Base-by-base conservation (phyloP, 2,797 vertebrate genomes). In the Sarcoramphus papa region DNA sequence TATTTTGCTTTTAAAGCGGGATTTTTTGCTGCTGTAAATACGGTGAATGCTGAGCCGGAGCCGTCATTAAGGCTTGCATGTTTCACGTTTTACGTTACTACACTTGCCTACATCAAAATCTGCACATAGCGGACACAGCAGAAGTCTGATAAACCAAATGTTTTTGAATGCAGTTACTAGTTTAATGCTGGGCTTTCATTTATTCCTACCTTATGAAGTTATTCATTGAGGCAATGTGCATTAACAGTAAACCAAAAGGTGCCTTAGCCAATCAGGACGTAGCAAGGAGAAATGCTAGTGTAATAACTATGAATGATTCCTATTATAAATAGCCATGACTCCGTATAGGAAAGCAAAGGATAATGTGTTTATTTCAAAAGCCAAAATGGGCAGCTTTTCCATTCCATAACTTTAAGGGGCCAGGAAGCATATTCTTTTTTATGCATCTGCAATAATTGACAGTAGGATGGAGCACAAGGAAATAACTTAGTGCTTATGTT, bases 11-110 rank as follows among this genome's bases (percentile, higher is more conserved):
- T 93, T 72, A 54, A 88, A 95, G 59, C 25, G 50, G 35, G 37
- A 62, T 21, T 82, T 87, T 93, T 82, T 88, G 28, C 88, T 88
- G 81, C 53, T 90, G 91, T 95, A 96, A 92, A 96, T 85, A 90
- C 1, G 5, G 81, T 31, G 72, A 85, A 43, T 63, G 83, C 84
- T 87, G 86, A 90, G 92, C 68, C 82, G 81, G 83, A 80, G 65
- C 60, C 92, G 48, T 92, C 94, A 88, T 91, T 94, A 92, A 78
- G 53, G 73, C 78, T 88, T 90, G 69, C 62, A 54, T 59, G 45
- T 88, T 93, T 53, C 43, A 17, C 22, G 5, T 53, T 87, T 72
- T 74, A 65, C 40, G 45, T 93, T 65, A 65, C 86, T 47, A n/a
- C 82, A 54, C 78, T 94, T 88, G 75, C 54, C 74, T 91, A 31